phyloP scores from a whole-genome alignment of 2,113 vertebrate species.

The Silurus meridionalis region DNA sequence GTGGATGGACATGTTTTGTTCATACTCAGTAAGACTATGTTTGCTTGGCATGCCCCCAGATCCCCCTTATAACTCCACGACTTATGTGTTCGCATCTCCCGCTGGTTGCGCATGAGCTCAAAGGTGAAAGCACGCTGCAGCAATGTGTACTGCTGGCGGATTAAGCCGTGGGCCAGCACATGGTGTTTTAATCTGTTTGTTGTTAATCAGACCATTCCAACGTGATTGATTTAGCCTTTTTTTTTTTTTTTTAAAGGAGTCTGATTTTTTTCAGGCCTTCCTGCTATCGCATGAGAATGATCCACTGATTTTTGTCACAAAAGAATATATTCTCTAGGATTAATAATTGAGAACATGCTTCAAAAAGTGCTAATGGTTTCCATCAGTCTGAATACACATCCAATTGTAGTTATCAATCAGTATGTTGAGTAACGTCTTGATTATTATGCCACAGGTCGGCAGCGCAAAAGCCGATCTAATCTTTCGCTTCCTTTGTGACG shows the following conservation, averaged over 20 bases:
- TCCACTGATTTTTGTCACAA: not conserved
- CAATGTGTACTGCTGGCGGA: slow-evolving; percentile 44
- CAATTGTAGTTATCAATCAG: not conserved
- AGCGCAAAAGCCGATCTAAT: slow-evolving; percentile 1
- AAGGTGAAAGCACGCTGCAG: slow-evolving; percentile 31
- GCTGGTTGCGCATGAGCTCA: slow-evolving; percentile 26
- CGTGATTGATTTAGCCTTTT: not conserved
- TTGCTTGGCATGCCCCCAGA: slow-evolving; percentile 8
- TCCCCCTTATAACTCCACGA: slow-evolving; percentile 11
- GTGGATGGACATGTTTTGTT: not conserved
- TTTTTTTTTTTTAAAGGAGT: not conserved
- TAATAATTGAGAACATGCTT: not conserved
- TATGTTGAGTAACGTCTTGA: slow-evolving; percentile 14
- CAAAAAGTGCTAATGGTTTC: not conserved
- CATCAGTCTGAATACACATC: not conserved
- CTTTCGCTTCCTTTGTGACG: slow-evolving; percentile 9
- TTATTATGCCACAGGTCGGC: not conserved
- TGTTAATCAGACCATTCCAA: slow-evolving; percentile 37
- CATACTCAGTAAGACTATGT: not conserved
- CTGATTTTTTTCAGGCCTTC: not conserved
- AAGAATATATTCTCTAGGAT: not conserved
- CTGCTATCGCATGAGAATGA: not conserved
- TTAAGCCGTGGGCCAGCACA: slow-evolving; percentile 43
- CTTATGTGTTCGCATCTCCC: slow-evolving; percentile 24
- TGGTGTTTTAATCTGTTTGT: slow-evolving; percentile 52